These are phyloP conservation scores for Microcebus jonahi DNA, from an alignment of 2,113 vertebrate genomes.

Conservation along the genomic window DNA sequence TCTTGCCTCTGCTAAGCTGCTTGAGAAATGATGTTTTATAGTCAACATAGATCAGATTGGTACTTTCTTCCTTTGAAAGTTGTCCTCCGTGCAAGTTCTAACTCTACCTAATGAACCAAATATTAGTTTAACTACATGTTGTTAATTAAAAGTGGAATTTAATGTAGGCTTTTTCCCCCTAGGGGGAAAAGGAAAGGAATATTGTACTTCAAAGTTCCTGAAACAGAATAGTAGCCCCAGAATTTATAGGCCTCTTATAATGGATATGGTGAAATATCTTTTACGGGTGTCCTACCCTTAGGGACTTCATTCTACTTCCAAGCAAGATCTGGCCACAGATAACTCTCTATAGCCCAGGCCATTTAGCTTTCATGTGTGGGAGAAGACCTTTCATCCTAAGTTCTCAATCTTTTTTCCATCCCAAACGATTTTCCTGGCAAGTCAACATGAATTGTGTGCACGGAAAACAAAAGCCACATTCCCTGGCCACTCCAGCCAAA, in stretches of 20 bases:
- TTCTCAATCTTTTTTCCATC: constrained; percentile 8
- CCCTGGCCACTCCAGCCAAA: background rate
- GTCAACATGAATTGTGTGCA: background rate
- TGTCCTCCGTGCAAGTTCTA: background rate
- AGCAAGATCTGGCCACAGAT: constrained; percentile 11
- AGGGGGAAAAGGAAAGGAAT: background rate
- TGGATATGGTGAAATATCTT: constrained; percentile 12
- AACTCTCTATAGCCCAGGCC: background rate
- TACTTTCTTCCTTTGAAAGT: constrained; percentile 53
- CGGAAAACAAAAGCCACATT: background rate
- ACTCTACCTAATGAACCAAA: constrained; percentile 61
- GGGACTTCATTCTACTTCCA: background rate
- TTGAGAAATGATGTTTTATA: constrained; percentile 61
- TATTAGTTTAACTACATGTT: constrained; percentile 52
- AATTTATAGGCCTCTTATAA: constrained; percentile 49
- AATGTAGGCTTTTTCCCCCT: background rate
- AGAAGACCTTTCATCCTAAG: background rate
- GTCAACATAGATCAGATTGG: constrained; percentile 41
- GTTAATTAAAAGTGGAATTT: constrained; percentile 60
- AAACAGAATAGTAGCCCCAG: background rate
- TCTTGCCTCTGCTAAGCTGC: constrained; percentile 59
- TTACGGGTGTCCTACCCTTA: background rate
- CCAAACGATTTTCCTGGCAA: background rate
- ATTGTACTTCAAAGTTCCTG: constrained; percentile 25
- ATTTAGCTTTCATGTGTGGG: background rate